Conservation (phyloP, 2,888 invertebrate species). For the Ornithoptera priamus region DNA sequence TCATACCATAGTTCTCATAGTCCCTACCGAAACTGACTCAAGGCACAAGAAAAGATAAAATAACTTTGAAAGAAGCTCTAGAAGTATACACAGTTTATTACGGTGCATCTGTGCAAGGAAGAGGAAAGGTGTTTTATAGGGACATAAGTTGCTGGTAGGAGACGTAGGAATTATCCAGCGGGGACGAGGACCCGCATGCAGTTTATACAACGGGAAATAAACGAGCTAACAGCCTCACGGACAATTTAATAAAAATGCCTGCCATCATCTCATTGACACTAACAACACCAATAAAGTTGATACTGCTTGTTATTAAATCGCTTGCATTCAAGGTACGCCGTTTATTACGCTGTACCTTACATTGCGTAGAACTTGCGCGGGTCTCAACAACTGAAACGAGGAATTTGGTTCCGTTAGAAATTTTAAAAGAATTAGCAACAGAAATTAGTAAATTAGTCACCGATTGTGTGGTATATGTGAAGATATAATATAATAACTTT, state of each 20-base stretch:
- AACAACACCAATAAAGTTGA: slow-evolving; percentile 21
- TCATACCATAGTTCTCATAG: too few relatives aligned
- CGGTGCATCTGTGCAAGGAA: too few relatives aligned
- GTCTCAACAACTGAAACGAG: background rate
- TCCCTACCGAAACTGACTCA: too few relatives aligned
- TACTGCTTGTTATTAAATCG: background rate
- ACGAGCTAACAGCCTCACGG: slow-evolving; percentile 8
- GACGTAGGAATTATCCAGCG: background rate
- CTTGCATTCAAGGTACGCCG: slow-evolving; percentile 3
- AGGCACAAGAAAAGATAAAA: too few relatives aligned
- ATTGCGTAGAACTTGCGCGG: background rate
- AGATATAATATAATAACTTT: too few relatives aligned
- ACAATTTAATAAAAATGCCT: slow-evolving; percentile 20
- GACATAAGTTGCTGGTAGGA: background rate
- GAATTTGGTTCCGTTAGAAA: background rate
- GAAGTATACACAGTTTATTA: too few relatives aligned
- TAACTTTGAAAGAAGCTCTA: too few relatives aligned
- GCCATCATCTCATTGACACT: slow-evolving; percentile 24
- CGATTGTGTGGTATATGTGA: background rate
- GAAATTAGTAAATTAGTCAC: background rate
- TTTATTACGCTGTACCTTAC: background rate
- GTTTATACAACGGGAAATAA: slow-evolving; percentile 13
- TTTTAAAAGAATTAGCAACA: background rate
- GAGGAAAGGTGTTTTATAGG: background rate
- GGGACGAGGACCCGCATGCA: background rate